Percentiles rank a stretch among this genome's conserved stretches.
These are phyloP conservation scores for Colletes latitarsis DNA, from an alignment of 1,140 invertebrate genomes.

Conservation along the genomic window DNA sequence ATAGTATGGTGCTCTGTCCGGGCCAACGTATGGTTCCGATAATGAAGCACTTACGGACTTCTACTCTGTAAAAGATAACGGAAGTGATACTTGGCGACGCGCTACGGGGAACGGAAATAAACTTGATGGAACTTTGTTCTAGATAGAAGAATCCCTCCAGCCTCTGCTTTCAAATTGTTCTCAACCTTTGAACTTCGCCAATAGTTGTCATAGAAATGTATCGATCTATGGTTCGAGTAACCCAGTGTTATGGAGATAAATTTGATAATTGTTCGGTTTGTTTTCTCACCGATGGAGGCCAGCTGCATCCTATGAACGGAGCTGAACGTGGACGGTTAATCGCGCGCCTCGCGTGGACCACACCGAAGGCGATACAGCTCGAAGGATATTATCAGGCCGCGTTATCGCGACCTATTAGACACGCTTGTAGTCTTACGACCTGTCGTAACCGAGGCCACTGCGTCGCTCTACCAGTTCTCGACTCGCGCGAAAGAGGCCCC, in stretches of 20 bases:
- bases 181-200: no score
- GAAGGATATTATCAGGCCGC: constrained; percentile 70
- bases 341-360: constrained; percentile 68
- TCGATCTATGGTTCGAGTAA: no score
- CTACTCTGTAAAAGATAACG: neutral
- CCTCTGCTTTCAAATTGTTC: no score
- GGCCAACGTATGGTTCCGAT: neutral
- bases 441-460: constrained; percentile 70
- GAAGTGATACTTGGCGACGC: no score
- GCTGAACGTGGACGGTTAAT: constrained; percentile 58
- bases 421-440: constrained; percentile 71
- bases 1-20: neutral
- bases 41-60: neutral
- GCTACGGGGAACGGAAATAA: no score
- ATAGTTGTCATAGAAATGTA: no score
- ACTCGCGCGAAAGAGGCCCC: constrained; percentile 53
- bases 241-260: no score
- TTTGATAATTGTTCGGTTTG: no score
- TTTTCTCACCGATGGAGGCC: no score
- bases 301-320: constrained; percentile 10
- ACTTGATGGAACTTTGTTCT: no score
- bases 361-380: constrained; percentile 67
- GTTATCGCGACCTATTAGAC: constrained; percentile 75
- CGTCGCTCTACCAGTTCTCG: constrained; percentile 65
- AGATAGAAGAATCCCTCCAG: no score